Evolutionary conservation across 1,140 invertebrate genomes (phyloP), one percentile per base, ranked within the genome.

Genomic region (Drosophila fuyamai): DNA sequence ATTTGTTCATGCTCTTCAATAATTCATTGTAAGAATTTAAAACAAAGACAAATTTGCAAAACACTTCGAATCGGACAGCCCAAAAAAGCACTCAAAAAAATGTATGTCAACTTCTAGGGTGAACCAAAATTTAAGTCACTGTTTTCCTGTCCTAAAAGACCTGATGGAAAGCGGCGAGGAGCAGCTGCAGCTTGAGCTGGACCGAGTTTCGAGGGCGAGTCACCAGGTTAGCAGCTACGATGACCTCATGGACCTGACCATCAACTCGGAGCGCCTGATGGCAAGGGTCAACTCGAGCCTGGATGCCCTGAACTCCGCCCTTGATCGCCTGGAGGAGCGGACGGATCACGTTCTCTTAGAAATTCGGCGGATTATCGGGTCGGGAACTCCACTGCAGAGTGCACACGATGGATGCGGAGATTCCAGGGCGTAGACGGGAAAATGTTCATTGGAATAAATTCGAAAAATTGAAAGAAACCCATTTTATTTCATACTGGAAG

Each of bases 241-340:
- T 2, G 36, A 57, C 4, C 7, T 71, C 4, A 18, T 12, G 36
- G 8, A 10, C 2, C 53, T 70, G n/a, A 36, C 36, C 43, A n/a
- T 9, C 1, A 51, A 43, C 32, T 61, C 57, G 36, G 67, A 76
- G 47, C 78, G 58, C 35, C 48, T 81, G 13, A 55, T 70, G n/a
- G 36, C 32, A 12, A 71, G 36, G 8, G 55, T 76, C 27, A 70
- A 54, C 27, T 18, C 23, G 13, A 81, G 57, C 35, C 51, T 76
- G 57, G 57, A 67, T 10, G 58, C 38, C 1, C 59, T 75, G 2
- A 66, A 60, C 43, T 12, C 13, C 12, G 71, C 41, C 9, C 46
- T 84, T 12, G 82, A 84, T 46, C 60, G 57, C 14, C 71, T 84
- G 67, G 81, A 85, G 60, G 60, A 68, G 23, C 70, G 62, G 10